Conservation (phyloP, 2,113 vertebrate genomes). For the Alethe castanea region DNA sequence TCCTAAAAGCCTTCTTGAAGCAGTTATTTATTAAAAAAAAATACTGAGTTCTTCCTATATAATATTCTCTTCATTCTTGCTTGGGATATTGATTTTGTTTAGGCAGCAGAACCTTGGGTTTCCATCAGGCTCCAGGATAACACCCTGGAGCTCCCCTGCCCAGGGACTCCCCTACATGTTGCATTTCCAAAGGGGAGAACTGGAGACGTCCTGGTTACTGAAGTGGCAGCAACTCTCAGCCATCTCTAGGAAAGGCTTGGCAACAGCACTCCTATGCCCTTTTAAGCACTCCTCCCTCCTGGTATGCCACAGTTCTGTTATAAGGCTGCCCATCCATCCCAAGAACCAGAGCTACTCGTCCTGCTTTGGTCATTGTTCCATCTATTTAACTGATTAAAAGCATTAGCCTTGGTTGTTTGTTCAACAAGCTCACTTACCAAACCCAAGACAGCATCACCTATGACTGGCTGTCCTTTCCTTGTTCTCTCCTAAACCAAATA, state of each 20-base stretch:
- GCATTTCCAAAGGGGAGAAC: not conserved
- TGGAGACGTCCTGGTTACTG: not conserved
- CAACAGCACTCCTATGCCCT: not conserved
- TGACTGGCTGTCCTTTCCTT: not conserved
- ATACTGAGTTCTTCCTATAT: not conserved
- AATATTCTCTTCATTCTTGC: not conserved
- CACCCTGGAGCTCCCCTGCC: not conserved
- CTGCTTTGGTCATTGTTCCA: not conserved
- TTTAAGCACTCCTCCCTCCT: not conserved
- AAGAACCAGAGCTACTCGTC: not conserved
- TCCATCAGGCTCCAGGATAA: not conserved
- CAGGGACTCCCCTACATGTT: fast-evolving
- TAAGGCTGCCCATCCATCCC: not conserved
- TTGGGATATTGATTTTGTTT: not conserved
- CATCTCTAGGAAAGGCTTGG: not conserved
- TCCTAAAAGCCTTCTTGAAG: not conserved
- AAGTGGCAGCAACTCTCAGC: not conserved
- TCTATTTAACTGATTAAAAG: not conserved
- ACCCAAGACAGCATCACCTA: not conserved
- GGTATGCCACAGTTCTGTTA: not conserved
- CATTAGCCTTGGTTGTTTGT: not conserved
- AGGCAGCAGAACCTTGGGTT: not conserved
- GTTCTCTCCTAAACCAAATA: not conserved
- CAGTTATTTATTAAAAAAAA: not conserved
- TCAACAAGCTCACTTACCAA: not conserved